Conservation (phyloP, 2,113 vertebrate genomes). For the Rattus rattus region DNA sequence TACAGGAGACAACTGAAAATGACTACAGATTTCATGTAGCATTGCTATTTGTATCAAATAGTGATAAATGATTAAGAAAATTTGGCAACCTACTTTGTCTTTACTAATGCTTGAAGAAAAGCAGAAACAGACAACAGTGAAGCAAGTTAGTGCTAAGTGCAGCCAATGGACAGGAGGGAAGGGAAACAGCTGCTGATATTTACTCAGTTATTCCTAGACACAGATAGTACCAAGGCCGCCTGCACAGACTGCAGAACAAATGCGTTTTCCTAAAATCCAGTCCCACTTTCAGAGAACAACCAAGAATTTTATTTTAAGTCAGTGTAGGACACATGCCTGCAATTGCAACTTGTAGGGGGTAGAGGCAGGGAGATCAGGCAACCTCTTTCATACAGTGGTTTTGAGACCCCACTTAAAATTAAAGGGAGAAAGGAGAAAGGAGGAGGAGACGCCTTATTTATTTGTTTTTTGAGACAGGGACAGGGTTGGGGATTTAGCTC, state of each 20-base stretch:
- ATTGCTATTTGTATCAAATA: constrained; percentile 37
- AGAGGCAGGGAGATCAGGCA: background rate
- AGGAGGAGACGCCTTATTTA: background rate
- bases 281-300: constrained; percentile 3
- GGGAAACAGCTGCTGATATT: constrained; percentile 63
- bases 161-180: constrained; percentile 12
- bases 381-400: background rate
- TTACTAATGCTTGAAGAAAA: constrained; percentile 60
- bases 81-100: constrained; percentile 6
- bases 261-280: background rate
- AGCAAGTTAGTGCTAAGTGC: constrained; percentile 44
- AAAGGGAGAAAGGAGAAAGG: background rate
- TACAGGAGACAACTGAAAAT: background rate
- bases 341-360: background rate
- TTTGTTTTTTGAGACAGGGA: background rate
- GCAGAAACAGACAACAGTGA: constrained; percentile 43
- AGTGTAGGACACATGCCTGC: background rate
- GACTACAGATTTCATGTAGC: background rate
- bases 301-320: constrained; percentile 11
- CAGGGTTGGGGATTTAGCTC: no score
- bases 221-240: background rate
- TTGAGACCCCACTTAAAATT: background rate
- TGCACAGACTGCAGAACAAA: constrained; percentile 5
- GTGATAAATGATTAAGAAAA: constrained; percentile 6
- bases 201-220: constrained; percentile 22